Evolutionary conservation across 2,797 vertebrate genomes (phyloP), one percentile per base, ranked within the genome.

Genomic region (Sciaenops ocellatus): DNA sequence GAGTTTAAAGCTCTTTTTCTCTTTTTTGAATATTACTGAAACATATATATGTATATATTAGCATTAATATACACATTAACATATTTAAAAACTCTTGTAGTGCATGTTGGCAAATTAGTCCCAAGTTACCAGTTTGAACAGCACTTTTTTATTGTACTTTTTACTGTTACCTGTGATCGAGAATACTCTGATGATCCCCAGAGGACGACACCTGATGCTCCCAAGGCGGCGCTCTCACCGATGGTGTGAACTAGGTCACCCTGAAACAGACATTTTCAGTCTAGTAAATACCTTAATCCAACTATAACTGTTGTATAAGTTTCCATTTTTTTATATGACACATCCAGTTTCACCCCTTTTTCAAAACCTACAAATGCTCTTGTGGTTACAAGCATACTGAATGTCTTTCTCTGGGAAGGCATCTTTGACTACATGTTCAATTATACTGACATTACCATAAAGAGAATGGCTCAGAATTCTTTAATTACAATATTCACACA

Each of bases 231-330:
- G 0, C 96, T 98, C 83, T 98, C 97, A 0, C 97, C 97, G 0
- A 98, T 95, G 71, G 97, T 98, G 89, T 96, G 93, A 76, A 96
- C 86, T 69, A 98, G 94, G 79, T 98, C 97, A 28, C 93, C 95
- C 97, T 98, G 89, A 64, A 74, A 69, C 47, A 78, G 28, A 61
- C 0, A 12, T 18, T 55, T 69, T 41, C 24, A 44, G 11, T 16
- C 6, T 2, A 17, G 15, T 12, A 12, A 60, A 74, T 54, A 63
- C 8, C 6, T 34, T 15, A 24, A 18, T 55, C 7, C 10, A 20
- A 34, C 62, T 16, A 2, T 34, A 38, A 47, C n/a, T 3, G 2
- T 44, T 34, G 34, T 30, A 34, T 7, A 20, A 46, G 7, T 55
- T 48, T n/a, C 7, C 1, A 38, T 13, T 52, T 1, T 1, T 20